Evolutionary conservation across 2,113 vertebrate genomes (phyloP), one percentile per base, ranked within the genome.

Genomic region (Catharus minimus): DNA sequence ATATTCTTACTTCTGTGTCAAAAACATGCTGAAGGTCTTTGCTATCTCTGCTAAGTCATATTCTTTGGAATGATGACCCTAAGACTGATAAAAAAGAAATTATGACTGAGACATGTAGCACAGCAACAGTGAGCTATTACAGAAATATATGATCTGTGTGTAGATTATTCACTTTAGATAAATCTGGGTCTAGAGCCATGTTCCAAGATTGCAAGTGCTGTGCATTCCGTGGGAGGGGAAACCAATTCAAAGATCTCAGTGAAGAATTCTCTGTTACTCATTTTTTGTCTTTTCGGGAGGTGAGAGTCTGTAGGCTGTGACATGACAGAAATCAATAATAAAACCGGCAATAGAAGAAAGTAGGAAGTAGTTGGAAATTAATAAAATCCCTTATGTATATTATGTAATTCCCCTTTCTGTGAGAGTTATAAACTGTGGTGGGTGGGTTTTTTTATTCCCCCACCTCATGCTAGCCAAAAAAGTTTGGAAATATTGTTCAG

Each of bases 181-280:
- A 4, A 17, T 32, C 26, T 2, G 2, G 8, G 11, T 52, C 18
- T 60, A 27, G 33, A 61, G 7, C 21, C 2, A 0, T 39, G 6
- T 60, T 78, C n/a, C 46, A 49, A 15, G 19, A 22, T 8, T 36
- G 41, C 27, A 57, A 57, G 19, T 1, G 1, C 7, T 68, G 19
- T 10, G 3, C 16, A 7, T 76, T 52, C 18, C 27, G 4, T 13
- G 13, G 1, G 2, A 4, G 5, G 2, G 5, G 5, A 44, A 72
- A 26, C 11, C 4, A 30, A 3, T 4, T 15, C 32, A 33, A 20
- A 68, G 8, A 26, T 62, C 30, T 55, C 32, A 33, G 10, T 23
- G 23, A 43, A 53, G 28, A 49, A 32, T 66, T 80, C 26, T 72
- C 18, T 36, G 4, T 78, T 21, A 47, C 5, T 2, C 1, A 2